phyloP scores from a whole-genome alignment of 2,888 invertebrate species.

The Magallana nippona region DNA sequence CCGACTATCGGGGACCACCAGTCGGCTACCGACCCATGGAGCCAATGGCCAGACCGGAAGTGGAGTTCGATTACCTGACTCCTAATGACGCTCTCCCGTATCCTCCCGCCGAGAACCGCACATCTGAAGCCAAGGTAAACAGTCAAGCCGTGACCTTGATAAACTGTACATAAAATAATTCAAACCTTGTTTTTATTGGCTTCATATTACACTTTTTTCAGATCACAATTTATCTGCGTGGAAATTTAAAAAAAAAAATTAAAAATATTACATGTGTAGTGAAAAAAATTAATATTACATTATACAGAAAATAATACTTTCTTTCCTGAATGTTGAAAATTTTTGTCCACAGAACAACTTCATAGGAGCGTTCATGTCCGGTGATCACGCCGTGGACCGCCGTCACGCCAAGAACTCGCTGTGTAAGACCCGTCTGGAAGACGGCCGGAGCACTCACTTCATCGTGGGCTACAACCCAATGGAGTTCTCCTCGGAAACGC shows the following conservation, averaged over 20 bases:
- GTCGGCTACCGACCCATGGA: constrained; percentile 59
- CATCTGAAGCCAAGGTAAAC: constrained; percentile 65
- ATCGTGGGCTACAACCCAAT: constrained; percentile 64
- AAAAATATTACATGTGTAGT: too few relatives aligned
- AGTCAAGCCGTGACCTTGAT: too few relatives aligned
- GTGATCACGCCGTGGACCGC: constrained; percentile 57
- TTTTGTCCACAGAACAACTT: constrained; percentile 66
- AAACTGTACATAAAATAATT: too few relatives aligned
- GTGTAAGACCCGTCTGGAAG: constrained; percentile 54
- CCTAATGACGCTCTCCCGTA: constrained; percentile 70
- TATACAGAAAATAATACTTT: neutral
- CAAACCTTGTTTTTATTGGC: too few relatives aligned
- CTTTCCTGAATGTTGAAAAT: neutral
- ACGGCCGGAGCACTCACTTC: constrained; percentile 67
- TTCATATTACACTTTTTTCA: too few relatives aligned
- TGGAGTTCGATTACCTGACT: constrained; percentile 68
- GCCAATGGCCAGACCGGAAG: constrained; percentile 58
- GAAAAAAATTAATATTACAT: neutral
- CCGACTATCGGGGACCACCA: constrained; percentile 65
- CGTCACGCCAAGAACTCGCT: constrained; percentile 53
- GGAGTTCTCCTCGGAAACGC: constrained; percentile 64
- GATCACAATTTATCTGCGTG: too few relatives aligned
- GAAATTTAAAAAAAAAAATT: too few relatives aligned
- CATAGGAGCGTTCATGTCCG: constrained; percentile 61
- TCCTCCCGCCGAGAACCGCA: constrained; percentile 60